Conservation (phyloP, 2,797 vertebrate species). For the Salarias fasciatus region DNA sequence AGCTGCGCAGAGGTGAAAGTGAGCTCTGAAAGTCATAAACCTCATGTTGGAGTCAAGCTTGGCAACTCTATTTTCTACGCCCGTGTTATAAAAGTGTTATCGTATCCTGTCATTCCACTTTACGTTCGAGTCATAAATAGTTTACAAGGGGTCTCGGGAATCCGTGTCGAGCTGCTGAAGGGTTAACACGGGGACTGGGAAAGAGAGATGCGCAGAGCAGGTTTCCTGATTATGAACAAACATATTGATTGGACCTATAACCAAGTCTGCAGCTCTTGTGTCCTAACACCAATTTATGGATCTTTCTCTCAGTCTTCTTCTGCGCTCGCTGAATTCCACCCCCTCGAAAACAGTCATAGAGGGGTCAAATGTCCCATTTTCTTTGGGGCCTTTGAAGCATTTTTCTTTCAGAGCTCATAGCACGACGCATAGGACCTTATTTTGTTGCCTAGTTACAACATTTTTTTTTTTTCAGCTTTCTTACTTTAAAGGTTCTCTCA, state of each 20-base stretch:
- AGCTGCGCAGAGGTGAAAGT: conserved; percentile 32
- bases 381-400: conserved; percentile 35
- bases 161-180: neutral
- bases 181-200: conserved; percentile 14
- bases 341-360: conserved; percentile 3
- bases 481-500: conserved; percentile 25
- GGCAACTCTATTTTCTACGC: conserved; percentile 13
- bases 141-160: conserved; percentile 1
- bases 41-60: conserved; percentile 32
- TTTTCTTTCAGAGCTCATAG: conserved; percentile 32
- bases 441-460: conserved; percentile 69
- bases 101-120: neutral
- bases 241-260: conserved; percentile 37
- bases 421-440: conserved; percentile 18
- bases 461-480: conserved; percentile 18
- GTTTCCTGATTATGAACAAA: conserved; percentile 46
- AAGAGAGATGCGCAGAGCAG: conserved; percentile 2
- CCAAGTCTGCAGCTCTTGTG: neutral
- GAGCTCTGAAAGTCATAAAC: conserved; percentile 40
- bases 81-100: neutral
- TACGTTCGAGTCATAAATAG: neutral
- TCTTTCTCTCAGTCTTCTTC: conserved; percentile 28
- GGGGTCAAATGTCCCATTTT: conserved; percentile 23
- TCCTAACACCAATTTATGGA: conserved; percentile 43
- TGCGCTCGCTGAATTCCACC: conserved; percentile 14